Evolutionary conservation across 2,113 vertebrate species (phyloP), one percentile per base, ranked within the genome.

Genomic region (Sialia sialis): DNA sequence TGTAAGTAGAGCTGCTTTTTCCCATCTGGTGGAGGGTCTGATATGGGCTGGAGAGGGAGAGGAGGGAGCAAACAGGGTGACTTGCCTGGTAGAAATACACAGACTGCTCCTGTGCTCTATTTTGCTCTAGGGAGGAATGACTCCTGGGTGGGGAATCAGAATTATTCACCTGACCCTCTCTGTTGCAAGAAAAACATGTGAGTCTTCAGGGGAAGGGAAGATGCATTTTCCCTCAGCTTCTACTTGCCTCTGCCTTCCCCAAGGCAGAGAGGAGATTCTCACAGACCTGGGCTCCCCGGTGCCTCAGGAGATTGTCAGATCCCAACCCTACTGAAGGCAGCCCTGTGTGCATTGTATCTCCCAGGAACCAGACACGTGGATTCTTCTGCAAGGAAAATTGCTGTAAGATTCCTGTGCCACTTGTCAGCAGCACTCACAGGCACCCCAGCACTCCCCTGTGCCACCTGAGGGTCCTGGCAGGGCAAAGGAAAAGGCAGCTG

Each of bases 371-470:
- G 64, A 3, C 22, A 52, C 3, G 1, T 3, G 13, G 27, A 6
- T 67, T 78, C 58, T 32, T 78, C 38, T 54, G 25, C 10, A 52
- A 41, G 18, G 46, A 81, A 46, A 63, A 60, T 8, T 16, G 16
- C 64, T 70, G 10, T 26, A 51, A 22, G 52, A 7, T 38, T 60
- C 83, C 68, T 46, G 18, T 90, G 32, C 18, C 49, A 6, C 36
- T 36, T 49, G 13, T 43, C 44, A 84, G 27, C 41, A 66, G 59
- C 4, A 0, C 43, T 55, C 0, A 0, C 48, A 75, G 56, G 39
- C 48, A 72, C 23, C 70, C 29, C 6, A 2, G 13, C 26, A 34
- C 39, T n/a, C 19, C 32, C 56, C 18, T 0, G 0, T 64, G 39
- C 34, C 48, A 55, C 27, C 11, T 11, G 39, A 90, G 36, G 59